Evolutionary conservation across 2,888 invertebrate genomes (phyloP), one percentile per base, ranked within the genome.

Genomic region (Torymus aiolomorphi): DNA sequence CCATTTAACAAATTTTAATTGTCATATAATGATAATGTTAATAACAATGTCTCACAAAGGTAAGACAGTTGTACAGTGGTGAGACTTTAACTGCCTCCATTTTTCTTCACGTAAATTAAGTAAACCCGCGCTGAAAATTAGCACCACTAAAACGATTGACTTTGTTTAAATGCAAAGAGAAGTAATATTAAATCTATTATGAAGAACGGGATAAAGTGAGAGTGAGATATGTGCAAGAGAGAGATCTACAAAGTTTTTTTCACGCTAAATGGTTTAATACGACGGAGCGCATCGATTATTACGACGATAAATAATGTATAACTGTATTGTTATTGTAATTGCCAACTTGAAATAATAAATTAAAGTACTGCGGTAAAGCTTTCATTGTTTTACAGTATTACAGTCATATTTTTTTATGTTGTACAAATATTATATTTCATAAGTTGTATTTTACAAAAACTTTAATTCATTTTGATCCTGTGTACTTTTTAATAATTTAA

Each of bases 291-390:
- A 75, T 76, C 65, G 76, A 81, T 31, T 75, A 83, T 75, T 82
- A 78, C 75, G 81, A 82, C 59, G 82, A 81, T 77, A 59, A 78
- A 82, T 82, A 84, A 84, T 82, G 59, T 80, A 74, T 73, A 76
- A 83, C 79, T 84, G 83, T 84, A 86, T 82, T 84, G 84, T 84
- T 86, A 87, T 83, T 87, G 87, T 87, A 86, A 86, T 87, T 86
- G 86, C 84, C 86, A 86, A 87, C 84, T 86, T 85, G 83, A 85
- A 80, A 84, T 85, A 87, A 87, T 87, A 87, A 86, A 86, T 84
- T 84, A 84, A 82, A 83, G 79, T 82, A 84, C 83, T 82, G 83
- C 79, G 82, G 84, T 78, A 83, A 82, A 78, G 20, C 31, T 65
- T 49, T 72, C 57, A 66, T 8, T 51, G 42, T 52, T 61, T 63